Conservation (phyloP, 2,888 invertebrate species). For the Diogma glabrata region DNA sequence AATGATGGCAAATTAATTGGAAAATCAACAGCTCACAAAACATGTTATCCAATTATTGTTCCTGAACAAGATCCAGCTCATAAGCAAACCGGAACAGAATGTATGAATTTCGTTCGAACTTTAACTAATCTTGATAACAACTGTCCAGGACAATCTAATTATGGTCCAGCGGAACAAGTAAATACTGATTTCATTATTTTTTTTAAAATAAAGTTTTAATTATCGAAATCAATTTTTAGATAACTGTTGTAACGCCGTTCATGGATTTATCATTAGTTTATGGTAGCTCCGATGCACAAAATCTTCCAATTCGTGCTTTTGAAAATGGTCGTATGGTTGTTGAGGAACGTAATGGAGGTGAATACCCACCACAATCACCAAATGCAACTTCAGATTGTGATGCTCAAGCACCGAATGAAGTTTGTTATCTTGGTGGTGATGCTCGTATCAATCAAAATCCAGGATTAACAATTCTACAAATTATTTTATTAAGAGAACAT, state of each 20-base stretch:
- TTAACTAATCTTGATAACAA: slow-evolving; percentile 49
- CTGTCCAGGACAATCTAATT: slow-evolving; percentile 39
- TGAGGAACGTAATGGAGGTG: slow-evolving; percentile 48
- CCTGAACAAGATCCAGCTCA: slow-evolving; percentile 44
- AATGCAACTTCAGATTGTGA: slow-evolving; percentile 62
- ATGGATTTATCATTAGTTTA: slow-evolving; percentile 73
- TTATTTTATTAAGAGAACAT: slow-evolving; percentile 39
- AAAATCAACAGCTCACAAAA: slow-evolving; percentile 33
- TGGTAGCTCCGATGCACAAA: slow-evolving; percentile 56
- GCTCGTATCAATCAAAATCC: slow-evolving; percentile 39
- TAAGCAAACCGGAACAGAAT: slow-evolving; percentile 38
- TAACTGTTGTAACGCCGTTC: slow-evolving; percentile 56
- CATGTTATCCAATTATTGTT: slow-evolving; percentile 44
- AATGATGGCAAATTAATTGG: slow-evolving; percentile 42
- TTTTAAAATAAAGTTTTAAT: slow-evolving; percentile 39
- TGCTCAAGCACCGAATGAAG: slow-evolving; percentile 48
- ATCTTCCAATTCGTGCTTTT: slow-evolving; percentile 52
- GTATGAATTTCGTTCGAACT: slow-evolving; percentile 52
- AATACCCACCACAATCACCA: slow-evolving; percentile 58
- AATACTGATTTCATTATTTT: slow-evolving; percentile 23
- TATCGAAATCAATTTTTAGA: slow-evolving; percentile 36
- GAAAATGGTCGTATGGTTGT: slow-evolving; percentile 55
- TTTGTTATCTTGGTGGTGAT: slow-evolving; percentile 63
- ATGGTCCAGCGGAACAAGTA: slow-evolving; percentile 54
- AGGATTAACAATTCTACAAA: slow-evolving; percentile 38